Percentiles rank a stretch among this genome's conserved stretches.
Conservation (phyloP, 1,140 invertebrate genomes). For the Drosophila sp. region DNA sequence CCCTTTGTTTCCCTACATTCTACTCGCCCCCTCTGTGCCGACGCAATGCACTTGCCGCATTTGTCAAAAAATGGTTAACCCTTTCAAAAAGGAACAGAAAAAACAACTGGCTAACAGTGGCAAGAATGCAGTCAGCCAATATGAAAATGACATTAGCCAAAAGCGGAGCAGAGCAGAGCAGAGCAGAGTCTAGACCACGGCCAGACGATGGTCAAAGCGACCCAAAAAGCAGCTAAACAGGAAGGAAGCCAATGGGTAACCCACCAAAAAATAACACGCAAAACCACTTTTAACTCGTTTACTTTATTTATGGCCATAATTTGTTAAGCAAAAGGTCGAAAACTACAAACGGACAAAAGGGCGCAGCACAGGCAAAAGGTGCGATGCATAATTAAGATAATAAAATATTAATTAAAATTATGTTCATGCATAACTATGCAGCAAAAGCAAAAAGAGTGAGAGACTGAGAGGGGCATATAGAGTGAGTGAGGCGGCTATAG, state of each 20-base stretch:
- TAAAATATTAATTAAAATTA: conserved; percentile 82
- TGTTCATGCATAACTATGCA: conserved; percentile 80
- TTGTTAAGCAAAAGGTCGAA: conserved; percentile 80
- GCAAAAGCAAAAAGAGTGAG: neutral
- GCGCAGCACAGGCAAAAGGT: conserved; percentile 65
- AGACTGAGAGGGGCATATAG: conserved; percentile 13
- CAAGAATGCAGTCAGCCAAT: conserved; percentile 28
- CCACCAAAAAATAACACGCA: conserved; percentile 59
- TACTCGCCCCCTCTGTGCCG: neutral
- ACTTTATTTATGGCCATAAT: conserved; percentile 82
- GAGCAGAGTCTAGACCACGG: conserved; percentile 52
- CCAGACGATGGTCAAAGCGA: conserved; percentile 29
- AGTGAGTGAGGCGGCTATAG: conserved; percentile 7
- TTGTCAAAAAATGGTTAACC: conserved; percentile 61
- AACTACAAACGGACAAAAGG: conserved; percentile 68
- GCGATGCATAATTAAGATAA: conserved; percentile 83
- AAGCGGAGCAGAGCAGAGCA: conserved; percentile 22
- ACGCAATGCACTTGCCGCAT: conserved; percentile 50
- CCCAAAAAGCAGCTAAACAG: conserved; percentile 19
- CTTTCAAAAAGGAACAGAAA: conserved; percentile 33
- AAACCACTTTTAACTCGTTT: conserved; percentile 84
- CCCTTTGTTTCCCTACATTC: neutral
- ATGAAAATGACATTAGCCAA: conserved; percentile 76
- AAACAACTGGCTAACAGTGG: conserved; percentile 26
- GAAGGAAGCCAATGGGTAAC: conserved; percentile 19